These are phyloP conservation scores for Aphaenogaster floridana DNA, from an alignment of 1,140 invertebrate genomes.

Conservation along the genomic window DNA sequence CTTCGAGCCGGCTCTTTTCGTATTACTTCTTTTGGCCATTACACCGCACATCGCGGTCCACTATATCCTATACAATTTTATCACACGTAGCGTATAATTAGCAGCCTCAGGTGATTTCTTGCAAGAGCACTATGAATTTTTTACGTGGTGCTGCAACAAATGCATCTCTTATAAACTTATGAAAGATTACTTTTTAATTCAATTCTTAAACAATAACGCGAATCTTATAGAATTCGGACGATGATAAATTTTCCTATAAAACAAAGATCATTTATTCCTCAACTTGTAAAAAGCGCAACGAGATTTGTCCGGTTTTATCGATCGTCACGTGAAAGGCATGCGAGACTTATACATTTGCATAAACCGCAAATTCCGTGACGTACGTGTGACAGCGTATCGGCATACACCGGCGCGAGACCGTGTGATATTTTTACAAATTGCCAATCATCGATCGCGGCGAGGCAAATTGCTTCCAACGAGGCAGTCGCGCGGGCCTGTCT, in stretches of 20 bases:
- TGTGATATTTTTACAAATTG: conserved; percentile 83
- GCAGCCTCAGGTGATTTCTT: background rate
- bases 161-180: background rate
- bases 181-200: background rate
- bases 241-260: background rate
- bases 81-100: conserved; percentile 34
- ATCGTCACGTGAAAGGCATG: conserved; percentile 8
- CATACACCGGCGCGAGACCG: conserved; percentile 69
- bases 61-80: conserved; percentile 14
- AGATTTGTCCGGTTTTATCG: background rate
- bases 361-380: conserved; percentile 68
- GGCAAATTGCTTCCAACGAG: conserved; percentile 77
- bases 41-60: conserved; percentile 19
- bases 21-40: conserved; percentile 11
- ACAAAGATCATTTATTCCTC: background rate
- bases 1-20: conserved; percentile 49
- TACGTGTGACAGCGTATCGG: conserved; percentile 59
- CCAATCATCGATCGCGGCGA: conserved; percentile 79
- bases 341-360: conserved; percentile 63
- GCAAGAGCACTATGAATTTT: background rate
- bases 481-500: conserved; percentile 49
- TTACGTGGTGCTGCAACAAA: background rate
- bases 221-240: background rate
- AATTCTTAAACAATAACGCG: background rate
- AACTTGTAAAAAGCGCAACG: conserved; percentile 7